Conservation (phyloP, 2,113 vertebrate genomes). For the Sylvia atricapilla region DNA sequence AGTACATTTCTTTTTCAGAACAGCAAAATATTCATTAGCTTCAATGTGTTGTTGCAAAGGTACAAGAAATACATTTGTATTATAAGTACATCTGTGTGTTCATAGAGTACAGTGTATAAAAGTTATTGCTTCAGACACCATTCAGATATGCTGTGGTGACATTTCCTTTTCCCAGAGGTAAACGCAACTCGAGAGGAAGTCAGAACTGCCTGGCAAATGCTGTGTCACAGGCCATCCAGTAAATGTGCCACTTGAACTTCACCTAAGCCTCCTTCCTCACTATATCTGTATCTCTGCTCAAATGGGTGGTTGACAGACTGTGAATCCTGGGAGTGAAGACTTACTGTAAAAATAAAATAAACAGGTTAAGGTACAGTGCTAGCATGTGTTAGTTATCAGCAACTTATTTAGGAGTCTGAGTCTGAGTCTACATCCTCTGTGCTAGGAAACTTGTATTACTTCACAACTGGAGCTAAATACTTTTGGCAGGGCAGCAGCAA, state of each 20-base stretch:
- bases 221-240: background rate
- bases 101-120: background rate
- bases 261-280: background rate
- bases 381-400: background rate
- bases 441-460: background rate
- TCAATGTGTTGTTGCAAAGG: background rate
- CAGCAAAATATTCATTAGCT: background rate
- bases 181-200: background rate
- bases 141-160: background rate
- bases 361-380: background rate
- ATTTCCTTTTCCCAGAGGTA: background rate
- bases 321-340: background rate
- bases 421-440: background rate
- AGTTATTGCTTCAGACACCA: background rate
- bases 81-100: background rate
- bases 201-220: background rate
- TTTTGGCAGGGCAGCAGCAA: background rate
- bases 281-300: background rate
- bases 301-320: background rate
- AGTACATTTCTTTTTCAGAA: background rate
- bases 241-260: background rate
- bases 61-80: background rate
- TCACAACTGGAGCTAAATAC: background rate
- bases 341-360: background rate
- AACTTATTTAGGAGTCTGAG: background rate